Base-by-base conservation (phyloP, 2,888 invertebrate species). In the Nomada hirtipes region DNA sequence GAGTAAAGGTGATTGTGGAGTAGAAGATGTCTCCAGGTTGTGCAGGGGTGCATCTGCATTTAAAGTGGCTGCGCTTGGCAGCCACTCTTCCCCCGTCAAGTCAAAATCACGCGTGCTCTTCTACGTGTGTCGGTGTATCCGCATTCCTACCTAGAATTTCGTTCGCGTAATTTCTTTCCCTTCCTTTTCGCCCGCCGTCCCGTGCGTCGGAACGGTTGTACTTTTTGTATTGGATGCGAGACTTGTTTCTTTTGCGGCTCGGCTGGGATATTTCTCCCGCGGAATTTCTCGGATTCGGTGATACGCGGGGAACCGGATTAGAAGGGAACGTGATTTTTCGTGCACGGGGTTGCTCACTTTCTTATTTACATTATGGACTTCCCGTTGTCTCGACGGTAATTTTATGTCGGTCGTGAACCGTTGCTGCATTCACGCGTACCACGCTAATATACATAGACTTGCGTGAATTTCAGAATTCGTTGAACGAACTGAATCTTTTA, bases 11-110 rank as follows among this genome's bases (percentile, higher is more conserved):
- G 86, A 82, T 61, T 81, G 77, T 76, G 72, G 74, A 68, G 67
- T 23, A 72, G 82, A 83, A 75, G 79, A 86, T 79, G 86, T 86
- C 87, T 85, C 68, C 81, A 59, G 65, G 72, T 79, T 79, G 82
- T 74, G 83, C 83, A 76, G 60, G 78, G 36, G 67, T 85, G 84
- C 88, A 88, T 88, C 88, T 88, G 88, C 88, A 88, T 88, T 88
- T 88, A 88, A 88, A 88, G 88, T 88, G 86, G 88, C 79, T 85
- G 85, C 57, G 85, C 88, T 82, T 85, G 88, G 83, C 86, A 86
- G 86, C 75, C 86, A 84, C 84, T 85, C 86, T 79, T 79, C 81
- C 77, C 53, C 55, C 75, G 84, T 85, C 85, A 77, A 84, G 79
- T 78, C 84, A 75, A 82, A 85, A 85, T 85, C 85, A 82, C 84